phyloP scores from a whole-genome alignment of 2,113 vertebrate genomes.

The Carassius gibelio region DNA sequence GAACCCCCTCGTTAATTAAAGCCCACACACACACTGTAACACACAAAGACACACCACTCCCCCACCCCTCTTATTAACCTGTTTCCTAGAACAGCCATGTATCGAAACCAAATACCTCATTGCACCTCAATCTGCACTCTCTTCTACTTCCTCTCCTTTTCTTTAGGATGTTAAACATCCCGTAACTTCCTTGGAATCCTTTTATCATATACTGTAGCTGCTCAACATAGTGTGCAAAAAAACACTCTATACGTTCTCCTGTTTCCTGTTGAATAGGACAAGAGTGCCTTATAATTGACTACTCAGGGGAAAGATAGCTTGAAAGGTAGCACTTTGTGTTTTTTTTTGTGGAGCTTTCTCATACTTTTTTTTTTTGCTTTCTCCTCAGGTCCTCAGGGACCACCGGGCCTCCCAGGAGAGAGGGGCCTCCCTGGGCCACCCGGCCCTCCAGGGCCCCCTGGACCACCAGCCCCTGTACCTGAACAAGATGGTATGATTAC shows the following conservation, averaged over 20 bases:
- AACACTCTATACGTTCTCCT: neutral
- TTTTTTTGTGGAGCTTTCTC: neutral
- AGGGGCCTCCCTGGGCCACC: conserved; percentile 82
- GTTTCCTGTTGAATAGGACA: conserved; percentile 16
- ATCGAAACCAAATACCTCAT: conserved; percentile 33
- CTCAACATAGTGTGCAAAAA: neutral
- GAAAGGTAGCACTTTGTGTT: neutral
- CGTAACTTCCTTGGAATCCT: neutral
- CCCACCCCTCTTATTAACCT: neutral
- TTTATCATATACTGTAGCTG: conserved; percentile 16
- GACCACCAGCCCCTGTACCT: conserved; percentile 63
- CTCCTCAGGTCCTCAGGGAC: conserved; percentile 80
- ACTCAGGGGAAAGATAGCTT: conserved; percentile 14
- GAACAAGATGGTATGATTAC: conserved; percentile 72
- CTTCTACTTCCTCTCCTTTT: neutral
- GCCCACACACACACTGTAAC: conserved; percentile 27
- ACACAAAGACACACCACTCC: neutral
- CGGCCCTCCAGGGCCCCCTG: conserved; percentile 76
- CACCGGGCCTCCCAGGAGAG: conserved; percentile 83
- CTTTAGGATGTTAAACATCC: conserved; percentile 1
- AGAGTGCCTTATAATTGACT: conserved; percentile 31
- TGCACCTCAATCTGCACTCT: neutral
- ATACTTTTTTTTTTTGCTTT: conserved; percentile 35
- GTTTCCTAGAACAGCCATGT: conserved; percentile 37
- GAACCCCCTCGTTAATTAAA: conserved; percentile 33